These are phyloP conservation scores for Coleophora deauratella DNA, from an alignment of 2,888 invertebrate species.

Conservation along the genomic window DNA sequence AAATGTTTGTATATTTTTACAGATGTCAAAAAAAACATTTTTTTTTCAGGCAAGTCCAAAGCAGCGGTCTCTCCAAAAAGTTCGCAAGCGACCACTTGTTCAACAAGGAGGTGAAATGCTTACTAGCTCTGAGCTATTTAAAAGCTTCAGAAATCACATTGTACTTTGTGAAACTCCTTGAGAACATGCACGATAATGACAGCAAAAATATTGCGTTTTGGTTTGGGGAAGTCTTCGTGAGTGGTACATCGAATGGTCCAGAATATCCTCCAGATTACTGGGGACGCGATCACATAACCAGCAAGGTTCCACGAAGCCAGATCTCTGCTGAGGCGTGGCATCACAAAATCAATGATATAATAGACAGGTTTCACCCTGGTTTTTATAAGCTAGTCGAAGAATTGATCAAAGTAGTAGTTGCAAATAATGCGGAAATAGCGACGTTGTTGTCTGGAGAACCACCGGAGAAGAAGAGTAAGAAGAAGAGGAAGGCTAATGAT, in stretches of 20 bases:
- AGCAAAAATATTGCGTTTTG: neutral
- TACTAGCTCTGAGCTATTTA: slow-evolving; percentile 2
- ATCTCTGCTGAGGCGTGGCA: slow-evolving; percentile 12
- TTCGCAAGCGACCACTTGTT: slow-evolving; percentile 3
- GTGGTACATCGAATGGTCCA: neutral
- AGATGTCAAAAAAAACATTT: too few species aligned
- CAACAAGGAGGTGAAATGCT: slow-evolving; percentile 5
- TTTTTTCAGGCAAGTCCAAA: too few species aligned
- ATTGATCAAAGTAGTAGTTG: slow-evolving; percentile 8
- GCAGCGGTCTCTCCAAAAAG: neutral
- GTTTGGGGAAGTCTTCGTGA: neutral
- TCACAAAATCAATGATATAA: slow-evolving; percentile 8
- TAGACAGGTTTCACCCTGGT: slow-evolving; percentile 7
- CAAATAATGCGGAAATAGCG: slow-evolving; percentile 6
- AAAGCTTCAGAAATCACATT: neutral
- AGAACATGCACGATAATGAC: neutral
- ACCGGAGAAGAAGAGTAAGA: slow-evolving; percentile 6
- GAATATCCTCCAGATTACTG: slow-evolving; percentile 8
- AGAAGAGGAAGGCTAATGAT: neutral
- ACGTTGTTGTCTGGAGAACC: slow-evolving; percentile 1
- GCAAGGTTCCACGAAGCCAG: slow-evolving; percentile 7
- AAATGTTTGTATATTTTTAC: too few species aligned
- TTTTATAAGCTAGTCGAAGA: slow-evolving; percentile 7
- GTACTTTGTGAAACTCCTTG: slow-evolving; percentile 2
- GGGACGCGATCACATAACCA: slow-evolving; percentile 4